phyloP scores from a whole-genome alignment of 2,113 vertebrate genomes.

The Ammospiza caudacuta region DNA sequence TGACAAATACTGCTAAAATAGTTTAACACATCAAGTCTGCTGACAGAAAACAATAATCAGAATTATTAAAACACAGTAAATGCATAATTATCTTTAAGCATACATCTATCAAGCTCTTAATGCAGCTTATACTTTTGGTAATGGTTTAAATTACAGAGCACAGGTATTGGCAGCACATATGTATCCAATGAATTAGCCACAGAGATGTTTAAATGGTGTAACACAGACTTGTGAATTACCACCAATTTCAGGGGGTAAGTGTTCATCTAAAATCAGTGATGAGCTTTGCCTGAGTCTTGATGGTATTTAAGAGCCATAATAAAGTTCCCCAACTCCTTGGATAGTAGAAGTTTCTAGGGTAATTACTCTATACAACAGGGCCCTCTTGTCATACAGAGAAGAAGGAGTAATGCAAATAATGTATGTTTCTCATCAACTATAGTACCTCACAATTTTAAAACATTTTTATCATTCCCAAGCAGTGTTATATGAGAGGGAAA shows the following conservation, averaged over 20 bases:
- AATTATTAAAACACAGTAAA: slow-evolving; percentile 41
- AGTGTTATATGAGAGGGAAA: not conserved
- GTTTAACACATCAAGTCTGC: slow-evolving; percentile 13
- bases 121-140: not conserved
- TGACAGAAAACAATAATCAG: slow-evolving; percentile 32
- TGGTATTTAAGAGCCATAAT: not conserved
- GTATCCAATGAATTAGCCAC: not conserved
- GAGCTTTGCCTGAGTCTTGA: not conserved
- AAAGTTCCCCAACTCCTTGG: not conserved
- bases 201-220: not conserved
- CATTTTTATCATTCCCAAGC: not conserved
- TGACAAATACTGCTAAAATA: slow-evolving; percentile 16
- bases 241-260: not conserved
- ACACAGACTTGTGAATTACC: not conserved
- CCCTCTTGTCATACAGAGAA: not conserved
- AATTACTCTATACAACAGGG: not conserved
- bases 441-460: not conserved
- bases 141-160: not conserved
- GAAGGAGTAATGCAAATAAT: not conserved
- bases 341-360: not conserved
- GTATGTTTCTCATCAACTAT: not conserved
- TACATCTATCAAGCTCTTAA: not conserved
- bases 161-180: not conserved
- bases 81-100: slow-evolving; percentile 4
- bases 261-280: not conserved